Evolutionary conservation across 2,797 vertebrate genomes (phyloP).

Genomic region (Masticophis lateralis): DNA sequence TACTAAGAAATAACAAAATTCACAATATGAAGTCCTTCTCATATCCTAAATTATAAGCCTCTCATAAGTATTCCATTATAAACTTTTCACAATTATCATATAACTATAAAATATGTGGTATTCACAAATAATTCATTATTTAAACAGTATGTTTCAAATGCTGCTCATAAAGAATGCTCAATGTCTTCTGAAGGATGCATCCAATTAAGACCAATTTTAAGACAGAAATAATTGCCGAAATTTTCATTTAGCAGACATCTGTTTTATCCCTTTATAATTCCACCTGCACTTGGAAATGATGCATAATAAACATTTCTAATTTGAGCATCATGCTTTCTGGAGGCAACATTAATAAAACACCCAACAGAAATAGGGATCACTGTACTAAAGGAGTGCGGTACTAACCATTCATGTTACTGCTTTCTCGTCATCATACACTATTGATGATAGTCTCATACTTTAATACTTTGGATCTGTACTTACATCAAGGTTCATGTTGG

Average conservation of each 20-base stretch:
- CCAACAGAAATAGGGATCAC: constrained; percentile 1
- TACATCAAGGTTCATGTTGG: background rate
- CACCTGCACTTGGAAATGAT: constrained; percentile 10
- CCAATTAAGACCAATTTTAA: constrained; percentile 16
- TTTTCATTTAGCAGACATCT: constrained; percentile 28
- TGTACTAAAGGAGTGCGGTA: background rate
- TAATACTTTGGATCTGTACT: background rate
- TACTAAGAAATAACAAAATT: background rate
- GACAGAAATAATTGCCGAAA: background rate
- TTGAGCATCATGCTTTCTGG: background rate
- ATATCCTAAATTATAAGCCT: background rate
- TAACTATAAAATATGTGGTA: background rate
- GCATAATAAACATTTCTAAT: constrained; percentile 22
- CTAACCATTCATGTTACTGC: background rate
- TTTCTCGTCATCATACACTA: background rate
- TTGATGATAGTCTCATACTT: background rate
- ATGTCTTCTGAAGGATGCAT: background rate
- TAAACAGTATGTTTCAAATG: background rate
- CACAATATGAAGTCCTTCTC: background rate
- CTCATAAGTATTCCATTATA: background rate
- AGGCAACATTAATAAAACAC: background rate
- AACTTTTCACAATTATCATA: background rate
- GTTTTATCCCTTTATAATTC: background rate
- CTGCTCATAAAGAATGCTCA: background rate
- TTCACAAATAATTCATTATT: background rate